Evolutionary conservation across 2,113 vertebrate species (phyloP), one percentile per base, ranked within the genome.

Genomic region (Tursiops truncatus): DNA sequence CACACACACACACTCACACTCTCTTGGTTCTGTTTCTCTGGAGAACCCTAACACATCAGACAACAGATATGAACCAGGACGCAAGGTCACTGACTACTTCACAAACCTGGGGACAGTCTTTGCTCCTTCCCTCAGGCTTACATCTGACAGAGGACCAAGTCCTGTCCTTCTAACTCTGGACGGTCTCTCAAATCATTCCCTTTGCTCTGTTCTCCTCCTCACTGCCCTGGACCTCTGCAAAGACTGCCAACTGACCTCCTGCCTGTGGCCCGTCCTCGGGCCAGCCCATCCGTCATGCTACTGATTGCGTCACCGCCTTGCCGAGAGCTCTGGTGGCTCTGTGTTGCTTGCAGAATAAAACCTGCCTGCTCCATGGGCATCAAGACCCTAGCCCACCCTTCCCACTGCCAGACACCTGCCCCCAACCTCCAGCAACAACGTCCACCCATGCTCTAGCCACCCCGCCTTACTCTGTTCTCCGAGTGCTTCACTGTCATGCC

Each of bases 171-270:
- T n/a, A 47, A 62, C 18, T 63, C 67, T 74, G 63, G 21, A 25
- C 2, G 13, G 14, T 60, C 47, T 81, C n/a, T 36, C 60, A 33
- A 63, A 13, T 26, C 7, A 0, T 2, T 31, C 17, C 9, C 2
- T 20, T 6, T 47, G 6, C 25, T 60, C 38, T 8, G 0, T 31
- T 5, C 60, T 76, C n/a, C 2, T 25, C 4, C 2, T 25, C 4
- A 20, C 5, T 10, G 26, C 31, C 65, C 58, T 13, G 18, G n/a
- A 38, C 38, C 47, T 67, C 77, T 15, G 67, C 65, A 70, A 80
- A 70, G 38, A 86, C 50, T 68, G 58, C 44, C 28, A 6, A 14
- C 31, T 47, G 31, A 70, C 23, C 33, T 63, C 7, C 50, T n/a
- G 58, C 31, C 60, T 17, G 31, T 23, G 62, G 44, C 28, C 7